Base-by-base conservation (phyloP, 2,888 invertebrate genomes). In the Dichetophora obliterata region DNA sequence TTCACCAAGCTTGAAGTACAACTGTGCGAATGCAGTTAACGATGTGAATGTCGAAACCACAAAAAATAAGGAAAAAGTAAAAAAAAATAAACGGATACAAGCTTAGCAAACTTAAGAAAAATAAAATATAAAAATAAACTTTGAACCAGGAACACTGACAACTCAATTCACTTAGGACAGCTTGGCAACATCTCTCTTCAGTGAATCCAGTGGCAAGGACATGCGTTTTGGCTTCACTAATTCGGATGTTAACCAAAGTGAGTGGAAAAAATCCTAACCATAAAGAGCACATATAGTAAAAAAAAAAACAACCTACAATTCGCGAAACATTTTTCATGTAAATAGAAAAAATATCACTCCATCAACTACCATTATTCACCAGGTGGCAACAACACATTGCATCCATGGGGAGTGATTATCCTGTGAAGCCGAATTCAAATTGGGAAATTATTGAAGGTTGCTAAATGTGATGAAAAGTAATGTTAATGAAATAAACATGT, bases 401-500 rank as follows among this genome's bases (percentile, higher is more conserved):
- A 57, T 70, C 70, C 22, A 14, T 34, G 14, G 70, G 57, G 72
- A 43, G 72, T 61, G 72, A 73, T 63, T 63, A 31, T 61, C 50
- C 34, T 37, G 8, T 8, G 48, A 48, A 48, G 52, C 34, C 19
- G 57, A 37, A 71, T 57, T 27, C 34, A 71, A 71, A 71, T 52
- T 71, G 11, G 22, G 14, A 37, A 37, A 71, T 71, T 71, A 37
- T 54, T 71, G 54, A 71, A 71, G 57, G 71, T 71, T 70, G 70
- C 27, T 48, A 14, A 37, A 66, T 43, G n/a, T 65, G 66, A 71
- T 34, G 74, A 79, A 77, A 78, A 81, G 79, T 80, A 78, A 79
- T 80, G 79, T 78, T 82, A 82, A 82, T 82, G 82, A 82, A 82
- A 82, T 82, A 82, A 82, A 82, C 82, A 82, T 82, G 82, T 82